Evolutionary conservation across 2,113 vertebrate species (phyloP).

Genomic region (Sterrhoptilus dennistouni): DNA sequence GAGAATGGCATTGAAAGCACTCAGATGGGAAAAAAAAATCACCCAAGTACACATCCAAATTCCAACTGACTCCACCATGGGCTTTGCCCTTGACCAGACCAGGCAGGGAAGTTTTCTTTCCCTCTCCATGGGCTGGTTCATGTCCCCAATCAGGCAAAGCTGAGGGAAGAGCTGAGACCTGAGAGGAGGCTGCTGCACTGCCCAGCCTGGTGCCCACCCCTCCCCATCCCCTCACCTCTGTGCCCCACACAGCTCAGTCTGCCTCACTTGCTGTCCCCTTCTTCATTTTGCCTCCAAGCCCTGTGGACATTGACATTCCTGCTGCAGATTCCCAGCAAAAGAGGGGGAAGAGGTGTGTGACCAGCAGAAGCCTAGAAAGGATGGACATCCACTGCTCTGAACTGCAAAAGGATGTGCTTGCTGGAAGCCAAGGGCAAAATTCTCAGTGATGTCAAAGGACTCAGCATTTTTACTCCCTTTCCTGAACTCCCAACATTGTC

Average conservation of each 20-base stretch:
- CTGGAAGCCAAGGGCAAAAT: background rate
- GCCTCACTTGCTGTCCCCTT: background rate
- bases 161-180: background rate
- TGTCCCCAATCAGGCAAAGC: background rate
- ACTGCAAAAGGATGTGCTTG: background rate
- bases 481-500: background rate
- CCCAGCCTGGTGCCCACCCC: background rate
- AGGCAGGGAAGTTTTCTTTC: background rate
- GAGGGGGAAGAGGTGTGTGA: background rate
- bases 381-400: background rate
- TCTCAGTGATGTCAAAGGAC: background rate
- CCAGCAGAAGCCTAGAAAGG: background rate
- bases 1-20: background rate
- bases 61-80: fast-evolving
- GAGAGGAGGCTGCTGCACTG: background rate
- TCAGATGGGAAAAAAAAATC: background rate
- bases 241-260: fast-evolving
- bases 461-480: background rate
- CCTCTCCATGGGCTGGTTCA: background rate
- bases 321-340: background rate
- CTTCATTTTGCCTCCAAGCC: background rate
- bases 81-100: fast-evolving
- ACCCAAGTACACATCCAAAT: background rate
- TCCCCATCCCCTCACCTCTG: background rate
- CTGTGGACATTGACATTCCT: fast-evolving